Percentiles rank a stretch among this genome's conserved stretches.
These are phyloP conservation scores for Burhinus oedicnemus DNA, from an alignment of 2,113 vertebrate species.

Conservation along the genomic window DNA sequence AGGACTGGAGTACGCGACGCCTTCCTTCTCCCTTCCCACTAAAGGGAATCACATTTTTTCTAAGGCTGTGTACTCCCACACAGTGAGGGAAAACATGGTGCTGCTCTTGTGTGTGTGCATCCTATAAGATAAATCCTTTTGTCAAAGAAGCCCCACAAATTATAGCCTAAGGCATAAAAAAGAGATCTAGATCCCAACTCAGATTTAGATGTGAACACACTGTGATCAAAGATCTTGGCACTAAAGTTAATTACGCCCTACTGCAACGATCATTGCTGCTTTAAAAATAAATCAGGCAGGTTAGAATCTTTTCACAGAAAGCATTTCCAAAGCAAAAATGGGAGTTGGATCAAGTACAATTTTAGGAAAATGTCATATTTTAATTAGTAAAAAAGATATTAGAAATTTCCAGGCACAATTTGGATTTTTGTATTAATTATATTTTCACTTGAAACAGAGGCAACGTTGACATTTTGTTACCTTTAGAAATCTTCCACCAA, in stretches of 20 bases:
- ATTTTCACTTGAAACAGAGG: neutral
- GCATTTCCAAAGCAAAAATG: neutral
- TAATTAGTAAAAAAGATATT: neutral
- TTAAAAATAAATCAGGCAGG: conserved; percentile 48
- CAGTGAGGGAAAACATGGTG: neutral
- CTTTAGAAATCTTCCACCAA: neutral
- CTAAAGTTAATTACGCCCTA: conserved; percentile 45
- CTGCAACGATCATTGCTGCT: neutral
- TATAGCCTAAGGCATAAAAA: conserved; percentile 20
- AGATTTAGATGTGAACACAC: conserved; percentile 23
- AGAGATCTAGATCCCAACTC: conserved; percentile 24
- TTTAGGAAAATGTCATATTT: neutral
- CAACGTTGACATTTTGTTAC: neutral
- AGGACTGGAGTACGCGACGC: neutral
- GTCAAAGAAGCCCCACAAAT: conserved; percentile 33
- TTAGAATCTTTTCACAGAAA: conserved; percentile 14
- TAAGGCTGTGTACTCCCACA: neutral
- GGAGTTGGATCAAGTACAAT: neutral
- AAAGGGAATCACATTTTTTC: neutral
- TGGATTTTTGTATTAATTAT: neutral
- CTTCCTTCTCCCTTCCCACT: neutral
- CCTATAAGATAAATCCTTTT: conserved; percentile 3
- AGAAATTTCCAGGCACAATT: neutral
- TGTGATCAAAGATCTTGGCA: conserved; percentile 61
- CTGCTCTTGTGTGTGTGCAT: neutral